These are phyloP conservation scores for Brachystomella parvula DNA, from an alignment of 1,140 invertebrate species.

Conservation along the genomic window DNA sequence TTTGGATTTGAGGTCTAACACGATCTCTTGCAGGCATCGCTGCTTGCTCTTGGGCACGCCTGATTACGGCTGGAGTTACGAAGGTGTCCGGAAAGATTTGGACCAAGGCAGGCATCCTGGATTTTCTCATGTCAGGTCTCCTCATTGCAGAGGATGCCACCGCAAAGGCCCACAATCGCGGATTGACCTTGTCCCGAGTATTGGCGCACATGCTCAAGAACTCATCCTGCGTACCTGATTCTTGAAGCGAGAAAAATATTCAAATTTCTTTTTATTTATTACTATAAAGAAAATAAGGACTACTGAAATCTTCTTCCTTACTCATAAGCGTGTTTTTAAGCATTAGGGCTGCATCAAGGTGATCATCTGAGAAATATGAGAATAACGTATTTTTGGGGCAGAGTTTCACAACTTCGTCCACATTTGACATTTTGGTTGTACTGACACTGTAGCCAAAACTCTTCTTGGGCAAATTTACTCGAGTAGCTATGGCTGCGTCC, in stretches of 20 bases:
- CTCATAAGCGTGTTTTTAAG: conserved; percentile 27
- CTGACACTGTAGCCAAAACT: neutral
- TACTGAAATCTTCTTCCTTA: conserved; percentile 19
- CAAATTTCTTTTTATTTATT: neutral
- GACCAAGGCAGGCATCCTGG: conserved; percentile 27
- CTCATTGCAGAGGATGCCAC: conserved; percentile 21
- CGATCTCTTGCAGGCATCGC: conserved; percentile 6
- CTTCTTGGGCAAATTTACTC: conserved; percentile 3
- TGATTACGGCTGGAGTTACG: conserved; percentile 8
- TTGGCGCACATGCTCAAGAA: conserved; percentile 19
- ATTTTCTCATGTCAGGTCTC: conserved; percentile 25
- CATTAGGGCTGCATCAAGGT: conserved; percentile 24
- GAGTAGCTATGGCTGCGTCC: neutral
- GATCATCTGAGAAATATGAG: conserved; percentile 32
- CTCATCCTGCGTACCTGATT: neutral
- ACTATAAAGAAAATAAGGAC: neutral
- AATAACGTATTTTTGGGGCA: conserved; percentile 28
- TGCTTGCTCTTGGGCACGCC: conserved; percentile 12
- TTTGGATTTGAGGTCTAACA: neutral
- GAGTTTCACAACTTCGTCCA: conserved; percentile 8
- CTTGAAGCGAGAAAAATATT: conserved; percentile 7
- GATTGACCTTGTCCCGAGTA: conserved; percentile 34
- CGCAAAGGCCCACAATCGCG: conserved; percentile 32
- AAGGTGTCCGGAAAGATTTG: conserved; percentile 37
- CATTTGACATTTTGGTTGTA: conserved; percentile 3